These are phyloP conservation scores for Macrotrachela quadricornifera DNA, from an alignment of 1,140 invertebrate genomes.

Conservation along the genomic window DNA sequence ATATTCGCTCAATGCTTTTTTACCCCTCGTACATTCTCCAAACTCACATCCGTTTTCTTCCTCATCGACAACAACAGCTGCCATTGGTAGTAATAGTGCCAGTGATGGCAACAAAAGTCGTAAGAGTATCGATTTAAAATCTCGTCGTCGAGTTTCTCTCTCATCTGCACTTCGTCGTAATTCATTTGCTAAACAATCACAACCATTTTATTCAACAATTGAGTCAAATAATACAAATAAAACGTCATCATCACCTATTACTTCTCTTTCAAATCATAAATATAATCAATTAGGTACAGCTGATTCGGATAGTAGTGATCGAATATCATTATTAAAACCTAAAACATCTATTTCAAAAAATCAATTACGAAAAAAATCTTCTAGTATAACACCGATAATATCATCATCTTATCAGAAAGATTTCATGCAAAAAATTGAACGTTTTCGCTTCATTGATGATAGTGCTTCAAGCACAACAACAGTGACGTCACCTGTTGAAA, in stretches of 20 bases:
- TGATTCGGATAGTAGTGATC: background rate
- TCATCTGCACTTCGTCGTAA: background rate
- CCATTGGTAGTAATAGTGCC: background rate
- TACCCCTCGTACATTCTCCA: too few species aligned
- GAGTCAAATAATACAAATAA: too few species aligned
- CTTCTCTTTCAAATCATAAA: too few species aligned
- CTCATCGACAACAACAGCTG: background rate
- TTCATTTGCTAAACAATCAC: too few species aligned
- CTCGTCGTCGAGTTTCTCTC: background rate
- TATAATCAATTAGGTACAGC: too few species aligned
- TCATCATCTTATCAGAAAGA: background rate
- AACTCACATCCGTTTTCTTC: background rate
- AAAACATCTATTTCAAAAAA: background rate
- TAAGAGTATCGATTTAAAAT: too few species aligned
- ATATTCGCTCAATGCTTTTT: too few species aligned
- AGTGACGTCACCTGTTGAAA: background rate
- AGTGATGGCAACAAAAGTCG: background rate
- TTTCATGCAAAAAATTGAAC: background rate
- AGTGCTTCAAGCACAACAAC: slow-evolving; percentile 1
- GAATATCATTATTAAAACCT: background rate
- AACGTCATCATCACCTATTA: too few species aligned
- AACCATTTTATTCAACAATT: too few species aligned
- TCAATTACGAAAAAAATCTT: background rate
- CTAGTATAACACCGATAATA: background rate
- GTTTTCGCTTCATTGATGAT: slow-evolving; percentile 2